Evolutionary conservation across 2,888 invertebrate genomes (phyloP).

Genomic region (Bedellia somnulentella): DNA sequence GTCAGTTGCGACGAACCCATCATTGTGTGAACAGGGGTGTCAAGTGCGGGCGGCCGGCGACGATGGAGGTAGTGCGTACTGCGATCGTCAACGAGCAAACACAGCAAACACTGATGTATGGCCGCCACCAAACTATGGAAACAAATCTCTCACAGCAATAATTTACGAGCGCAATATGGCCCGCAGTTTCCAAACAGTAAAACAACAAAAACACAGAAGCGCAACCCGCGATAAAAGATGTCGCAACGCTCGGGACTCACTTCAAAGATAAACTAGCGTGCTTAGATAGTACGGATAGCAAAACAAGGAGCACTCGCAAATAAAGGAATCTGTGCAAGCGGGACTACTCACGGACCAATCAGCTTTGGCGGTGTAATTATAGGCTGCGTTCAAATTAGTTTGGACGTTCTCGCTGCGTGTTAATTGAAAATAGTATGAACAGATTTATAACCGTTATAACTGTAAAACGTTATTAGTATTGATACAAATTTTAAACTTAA

Average conservation of each 20-base stretch:
- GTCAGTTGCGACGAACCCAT: no score
- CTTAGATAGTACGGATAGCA: conserved; percentile 25
- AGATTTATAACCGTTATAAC: conserved; percentile 5
- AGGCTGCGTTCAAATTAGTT: conserved; percentile 50
- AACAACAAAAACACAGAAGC: conserved; percentile 41
- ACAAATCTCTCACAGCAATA: conserved; percentile 53
- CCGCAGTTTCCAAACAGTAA: conserved; percentile 40
- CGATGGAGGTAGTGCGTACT: no score
- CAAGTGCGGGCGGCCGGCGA: no score
- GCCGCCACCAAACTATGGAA: conserved; percentile 54
- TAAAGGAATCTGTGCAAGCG: conserved; percentile 26
- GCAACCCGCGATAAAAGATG: conserved; percentile 48
- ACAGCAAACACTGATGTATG: conserved; percentile 53
- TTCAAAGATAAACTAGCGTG: conserved; percentile 32
- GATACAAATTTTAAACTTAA: conserved; percentile 19
- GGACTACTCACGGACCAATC: conserved; percentile 28
- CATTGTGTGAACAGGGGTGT: no score
- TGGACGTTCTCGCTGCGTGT: conserved; percentile 32
- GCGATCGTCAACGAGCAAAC: no score
- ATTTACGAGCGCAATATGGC: conserved; percentile 53
- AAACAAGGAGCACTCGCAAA: conserved; percentile 25
- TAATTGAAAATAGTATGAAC: conserved; percentile 49
- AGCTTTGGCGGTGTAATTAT: conserved; percentile 40
- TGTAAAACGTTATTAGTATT: neutral
- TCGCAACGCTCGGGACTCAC: conserved; percentile 34